Evolutionary conservation across 2,113 vertebrate species (phyloP), one percentile per base, ranked within the genome.

Genomic region (Amia ocellicauda): DNA sequence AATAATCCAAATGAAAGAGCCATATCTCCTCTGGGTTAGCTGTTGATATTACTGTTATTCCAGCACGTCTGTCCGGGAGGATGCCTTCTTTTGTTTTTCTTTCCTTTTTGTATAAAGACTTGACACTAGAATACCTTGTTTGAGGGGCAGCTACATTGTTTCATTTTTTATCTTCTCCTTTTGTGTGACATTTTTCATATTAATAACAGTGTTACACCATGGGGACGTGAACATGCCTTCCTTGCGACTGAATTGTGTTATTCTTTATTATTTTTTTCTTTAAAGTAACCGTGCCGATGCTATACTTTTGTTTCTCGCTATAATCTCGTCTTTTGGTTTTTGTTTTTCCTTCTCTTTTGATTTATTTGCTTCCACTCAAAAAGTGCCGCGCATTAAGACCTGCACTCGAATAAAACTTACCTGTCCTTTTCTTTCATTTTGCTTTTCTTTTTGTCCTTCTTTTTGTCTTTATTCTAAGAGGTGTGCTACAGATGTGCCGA

Each of bases 311-410:
- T 36, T 11, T 36, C 31, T 5, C 31, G 16, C 3, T 47, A 5
- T 47, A 47, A 47, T 5, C n/a, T n/a, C n/a, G n/a, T n/a, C n/a
- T 42, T 14, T 42, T 42, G 40, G n/a, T 47, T 47, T 17, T 47
- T 47, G 14, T 57, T 63, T 63, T 58, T 69, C 16, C n/a, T 47
- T 13, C 31, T 5, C 60, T 63, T 63, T 58, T 62, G 43, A 51
- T 40, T 22, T 40, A 31, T 68, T 62, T 63, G 61, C 14, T n/a
- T 26, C 45, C 27, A 54, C 42, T 58, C 28, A 8, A 52, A 31
- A 31, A 42, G 51, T 47, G 14, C 4, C n/a, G 14, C 26, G 45
- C 20, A 49, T 41, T 51, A 27, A 23, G 40, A 58, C 50, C 7
- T 50, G 26, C 23, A 50, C 22, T 42, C 17, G 29, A 53, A 36